Base-by-base conservation (phyloP, 2,797 vertebrate species). In the Mus caroli region DNA sequence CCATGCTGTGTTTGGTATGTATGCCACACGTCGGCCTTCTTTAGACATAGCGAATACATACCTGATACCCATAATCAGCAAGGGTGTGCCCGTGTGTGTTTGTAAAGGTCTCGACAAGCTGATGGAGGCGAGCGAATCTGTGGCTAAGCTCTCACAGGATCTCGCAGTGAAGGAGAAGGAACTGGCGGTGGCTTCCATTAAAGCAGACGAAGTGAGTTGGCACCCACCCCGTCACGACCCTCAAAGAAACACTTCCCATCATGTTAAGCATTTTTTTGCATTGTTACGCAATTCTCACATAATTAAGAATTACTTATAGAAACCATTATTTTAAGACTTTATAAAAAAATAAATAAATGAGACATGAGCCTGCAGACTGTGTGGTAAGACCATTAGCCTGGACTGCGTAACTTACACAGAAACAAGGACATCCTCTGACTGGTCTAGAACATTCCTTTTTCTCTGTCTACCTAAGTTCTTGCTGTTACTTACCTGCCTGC, bases 101-200 rank as follows among this genome's bases (percentile, higher is more conserved):
- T 91, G 40, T 92, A 71, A 96, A 99, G 99, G 99, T 94, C 98
- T 99, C 79, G 94, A 98, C 94, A 99, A 99, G 95, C 98, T 99
- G 82, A 99, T 99, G 99, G 99, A 99, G 89, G 99, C 99, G 14
- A 99, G 99, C 88, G 98, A 98, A 96, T 99, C 99, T 60, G 99
- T 99, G 46, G 99, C 98, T 86, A 96, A 99, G 75, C 98, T 99
- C 17, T 98, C 99, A 11, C 98, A 98, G 97, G 98, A 99, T 0
- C 89, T 99, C 43, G 98, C 98, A 0, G 2, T 99, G 76, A 99
- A 99, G 92, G 99, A 99, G 98, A 99, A 99, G 92, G 99, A 99
- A 95, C 91, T 99, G 88, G 99, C 98, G 31, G 64, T 99, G 90
- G 99, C 99, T 62, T 99, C 99, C n/a, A 0, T 97, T 90, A 99